Conservation (phyloP, 2,113 vertebrate genomes). For the Carettochelys insculpta region DNA sequence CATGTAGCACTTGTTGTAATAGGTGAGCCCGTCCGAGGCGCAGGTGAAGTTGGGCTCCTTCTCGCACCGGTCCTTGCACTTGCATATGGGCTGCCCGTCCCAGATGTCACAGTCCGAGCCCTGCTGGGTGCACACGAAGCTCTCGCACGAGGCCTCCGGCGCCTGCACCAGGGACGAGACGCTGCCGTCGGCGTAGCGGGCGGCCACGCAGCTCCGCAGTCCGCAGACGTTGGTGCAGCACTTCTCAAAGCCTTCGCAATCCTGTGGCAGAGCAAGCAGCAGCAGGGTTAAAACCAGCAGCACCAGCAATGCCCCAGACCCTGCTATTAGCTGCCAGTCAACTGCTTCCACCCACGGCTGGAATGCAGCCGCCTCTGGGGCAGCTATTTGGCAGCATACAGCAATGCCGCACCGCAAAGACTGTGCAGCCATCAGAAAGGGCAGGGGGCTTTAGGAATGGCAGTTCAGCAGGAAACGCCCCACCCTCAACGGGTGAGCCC, state of each 20-base stretch:
- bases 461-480: neutral
- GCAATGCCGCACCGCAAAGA: neutral
- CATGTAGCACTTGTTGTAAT: slow-evolving; percentile 99
- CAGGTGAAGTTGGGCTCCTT: slow-evolving; percentile 97
- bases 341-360: neutral
- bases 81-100: slow-evolving; percentile 93
- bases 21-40: slow-evolving; percentile 94
- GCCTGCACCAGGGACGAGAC: slow-evolving; percentile 48
- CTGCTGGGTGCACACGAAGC: slow-evolving; percentile 91
- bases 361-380: neutral
- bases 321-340: neutral
- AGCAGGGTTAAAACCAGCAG: no score
- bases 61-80: slow-evolving; percentile 94
- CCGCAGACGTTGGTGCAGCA: slow-evolving; percentile 98
- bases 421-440: neutral
- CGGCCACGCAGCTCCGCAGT: slow-evolving; percentile 92
- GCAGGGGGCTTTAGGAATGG: neutral
- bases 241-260: slow-evolving; percentile 90
- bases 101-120: slow-evolving; percentile 94
- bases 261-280: slow-evolving; percentile 70
- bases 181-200: slow-evolving; percentile 86
- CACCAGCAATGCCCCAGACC: neutral
- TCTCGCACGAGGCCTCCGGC: slow-evolving; percentile 82
- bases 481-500: neutral
- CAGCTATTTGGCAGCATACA: neutral